phyloP scores from a whole-genome alignment of 2,888 invertebrate genomes.

The Anticlea derivata region DNA sequence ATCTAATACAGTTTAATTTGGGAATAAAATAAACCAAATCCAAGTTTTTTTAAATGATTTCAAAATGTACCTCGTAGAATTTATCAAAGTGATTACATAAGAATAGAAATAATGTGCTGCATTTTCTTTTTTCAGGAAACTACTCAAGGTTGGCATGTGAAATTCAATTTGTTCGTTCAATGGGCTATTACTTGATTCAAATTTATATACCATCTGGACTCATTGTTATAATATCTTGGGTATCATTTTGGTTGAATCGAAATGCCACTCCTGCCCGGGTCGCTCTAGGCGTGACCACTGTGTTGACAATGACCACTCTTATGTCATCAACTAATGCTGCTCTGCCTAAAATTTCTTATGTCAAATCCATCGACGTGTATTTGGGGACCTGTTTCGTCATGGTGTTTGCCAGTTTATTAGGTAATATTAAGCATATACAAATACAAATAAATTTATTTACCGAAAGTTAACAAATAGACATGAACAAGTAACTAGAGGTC shows the following conservation, averaged over 20 bases:
- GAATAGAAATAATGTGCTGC: background rate
- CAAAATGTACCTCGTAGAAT: no score
- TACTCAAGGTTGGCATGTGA: conserved; percentile 98
- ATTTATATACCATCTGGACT: conserved; percentile 98
- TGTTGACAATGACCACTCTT: conserved; percentile 98
- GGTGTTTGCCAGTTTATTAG: conserved; percentile 98
- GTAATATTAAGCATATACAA: no score
- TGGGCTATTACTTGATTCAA: conserved; percentile 99
- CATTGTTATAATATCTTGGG: conserved; percentile 98
- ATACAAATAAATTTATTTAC: no score
- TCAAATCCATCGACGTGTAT: conserved; percentile 98
- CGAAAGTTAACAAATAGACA: no score
- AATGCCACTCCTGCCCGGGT: conserved; percentile 97
- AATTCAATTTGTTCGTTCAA: conserved; percentile 98
- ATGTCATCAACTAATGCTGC: conserved; percentile 98
- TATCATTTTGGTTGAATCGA: conserved; percentile 97
- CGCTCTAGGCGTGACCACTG: conserved; percentile 96
- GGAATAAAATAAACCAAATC: no score
- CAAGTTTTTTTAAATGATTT: no score
- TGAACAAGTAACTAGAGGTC: no score
- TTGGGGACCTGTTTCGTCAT: conserved; percentile 99
- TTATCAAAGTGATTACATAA: no score
- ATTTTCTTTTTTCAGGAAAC: conserved; percentile 88
- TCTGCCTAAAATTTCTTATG: conserved; percentile 98
- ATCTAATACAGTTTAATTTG: no score